A percentile compares a stretch with the other conserved stretches of the same genome.
phyloP scores from a whole-genome alignment of 2,888 invertebrate species.

The Diogma glabrata region DNA sequence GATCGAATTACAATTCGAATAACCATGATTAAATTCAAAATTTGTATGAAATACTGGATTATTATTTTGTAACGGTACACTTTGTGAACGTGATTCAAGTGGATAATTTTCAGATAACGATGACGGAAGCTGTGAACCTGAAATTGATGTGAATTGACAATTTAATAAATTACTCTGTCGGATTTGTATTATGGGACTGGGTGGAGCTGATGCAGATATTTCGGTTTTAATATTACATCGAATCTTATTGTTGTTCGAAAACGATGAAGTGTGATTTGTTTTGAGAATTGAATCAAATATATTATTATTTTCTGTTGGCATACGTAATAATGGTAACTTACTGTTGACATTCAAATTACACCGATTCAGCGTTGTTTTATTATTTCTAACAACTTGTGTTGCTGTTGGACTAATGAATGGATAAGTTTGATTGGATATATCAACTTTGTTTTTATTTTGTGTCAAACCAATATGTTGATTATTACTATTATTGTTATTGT shows the following conservation, averaged over 20 bases:
- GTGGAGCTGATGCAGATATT: conserved; percentile 46
- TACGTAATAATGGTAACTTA: conserved; percentile 6
- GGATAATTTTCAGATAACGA: conserved; percentile 7
- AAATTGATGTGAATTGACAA: conserved; percentile 7
- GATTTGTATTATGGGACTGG: conserved; percentile 41
- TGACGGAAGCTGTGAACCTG: conserved; percentile 4
- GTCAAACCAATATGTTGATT: conserved; percentile 36
- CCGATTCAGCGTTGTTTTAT: conserved; percentile 37
- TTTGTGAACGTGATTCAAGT: conserved; percentile 50
- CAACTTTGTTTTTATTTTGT: conserved; percentile 31
- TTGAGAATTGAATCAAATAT: conserved; percentile 3
- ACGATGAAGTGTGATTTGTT: conserved; percentile 7
- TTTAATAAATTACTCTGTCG: conserved; percentile 5
- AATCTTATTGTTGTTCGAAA: conserved; percentile 5
- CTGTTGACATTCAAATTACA: no score
- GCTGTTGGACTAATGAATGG: conserved; percentile 70
- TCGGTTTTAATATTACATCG: conserved; percentile 15
- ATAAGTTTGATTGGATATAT: conserved; percentile 37
- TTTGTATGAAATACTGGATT: conserved; percentile 28
- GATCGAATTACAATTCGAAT: conserved; percentile 49
- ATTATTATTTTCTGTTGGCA: not conserved
- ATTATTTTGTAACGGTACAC: conserved; percentile 55
- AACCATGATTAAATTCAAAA: conserved; percentile 21
- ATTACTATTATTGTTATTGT: conserved; percentile 31
- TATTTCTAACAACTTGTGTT: conserved; percentile 54